Percentiles rank a stretch among this genome's conserved stretches.
Evolutionary conservation across 2,797 vertebrate genomes (phyloP).

Genomic region (Aplochiton taeniatus): DNA sequence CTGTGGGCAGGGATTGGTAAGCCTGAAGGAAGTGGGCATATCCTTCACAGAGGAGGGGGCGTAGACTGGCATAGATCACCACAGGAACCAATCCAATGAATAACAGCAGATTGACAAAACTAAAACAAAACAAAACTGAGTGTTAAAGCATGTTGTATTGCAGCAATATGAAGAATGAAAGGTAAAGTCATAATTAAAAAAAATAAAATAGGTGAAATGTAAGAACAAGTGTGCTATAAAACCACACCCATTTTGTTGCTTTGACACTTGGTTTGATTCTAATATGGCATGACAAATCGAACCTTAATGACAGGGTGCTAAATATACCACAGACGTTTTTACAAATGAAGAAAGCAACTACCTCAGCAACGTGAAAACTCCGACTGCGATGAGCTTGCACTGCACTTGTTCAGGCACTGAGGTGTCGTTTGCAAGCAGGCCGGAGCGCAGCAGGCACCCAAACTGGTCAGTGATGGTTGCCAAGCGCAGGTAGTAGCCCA

Average conservation of each 20-base stretch:
- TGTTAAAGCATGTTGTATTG: neutral
- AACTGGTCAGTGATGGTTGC: constrained; percentile 89
- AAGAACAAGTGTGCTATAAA: too few relatives aligned
- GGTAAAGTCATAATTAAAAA: neutral
- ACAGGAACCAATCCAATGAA: constrained; percentile 81
- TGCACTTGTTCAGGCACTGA: constrained; percentile 82
- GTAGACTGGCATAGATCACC: constrained; percentile 81
- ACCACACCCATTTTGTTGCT: too few relatives aligned
- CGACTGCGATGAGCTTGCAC: constrained; percentile 93
- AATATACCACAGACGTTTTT: neutral
- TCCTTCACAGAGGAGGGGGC: constrained; percentile 74
- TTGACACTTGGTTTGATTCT: too few relatives aligned
- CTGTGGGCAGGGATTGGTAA: constrained; percentile 88
- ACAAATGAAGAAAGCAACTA: constrained; percentile 30
- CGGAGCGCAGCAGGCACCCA: constrained; percentile 84
- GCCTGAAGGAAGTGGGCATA: constrained; percentile 77
- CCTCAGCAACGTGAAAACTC: constrained; percentile 91
- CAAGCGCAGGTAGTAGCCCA: constrained; percentile 89
- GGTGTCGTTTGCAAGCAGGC: constrained; percentile 81
- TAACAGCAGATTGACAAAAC: constrained; percentile 82
- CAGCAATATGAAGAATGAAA: neutral
- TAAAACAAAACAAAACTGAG: constrained; percentile 25
- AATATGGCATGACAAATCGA: too few relatives aligned
- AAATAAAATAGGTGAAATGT: neutral
- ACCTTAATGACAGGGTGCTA: neutral